Base-by-base conservation (phyloP, 37 sponge, comb jelly and placozoan genomes). In the Oscarella lobularis region DNA sequence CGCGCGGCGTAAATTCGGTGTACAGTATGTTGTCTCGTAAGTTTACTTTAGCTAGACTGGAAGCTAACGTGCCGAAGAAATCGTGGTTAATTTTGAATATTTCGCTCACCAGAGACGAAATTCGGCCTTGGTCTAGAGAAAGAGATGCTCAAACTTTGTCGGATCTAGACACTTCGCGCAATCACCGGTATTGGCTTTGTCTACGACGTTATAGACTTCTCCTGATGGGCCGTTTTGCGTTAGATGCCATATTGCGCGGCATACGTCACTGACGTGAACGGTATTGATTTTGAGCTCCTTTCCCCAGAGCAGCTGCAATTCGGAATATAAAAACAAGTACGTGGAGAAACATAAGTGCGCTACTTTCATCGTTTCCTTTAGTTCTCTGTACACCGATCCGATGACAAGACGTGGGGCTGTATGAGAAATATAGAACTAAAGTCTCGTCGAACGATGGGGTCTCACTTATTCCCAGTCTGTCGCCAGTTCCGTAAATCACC, bases 271-370 rank as follows among this genome's bases (percentile, higher is more conserved):
- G 1, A 98, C 92, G 71, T 98, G 99, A 0, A 98, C 95, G 1
- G 95, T 94, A 76, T 98, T 94, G 83, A 98, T 90, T 2, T 31
- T 68, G 68, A 98, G 81, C 33, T 91, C 88, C 79, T 91, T 88
- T 9, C 84, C 86, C 99, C 99, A 98, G 35, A 98, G 81, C 73
- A 98, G 73, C 92, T 85, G 60, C 60, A 48, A 48, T 48, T 27
- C 9, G 14, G 20, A 48, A 48, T 27, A 37, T 1, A 34, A 38
- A 36, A 39, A 72, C 67, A 29, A 41, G 32, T 39, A 33, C 41
- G 54, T 38, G 74, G 60, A 41, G 31, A 35, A 65, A 39, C 66
- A 73, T 36, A 2, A 39, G 30, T 27, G 20, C 5, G 60, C 20
- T 48, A 48, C 87, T 80, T 88, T 89, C 94, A 93, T 93, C 37